Evolutionary conservation across 2,113 vertebrate genomes (phyloP).

Genomic region (Atrichornis clamosus): DNA sequence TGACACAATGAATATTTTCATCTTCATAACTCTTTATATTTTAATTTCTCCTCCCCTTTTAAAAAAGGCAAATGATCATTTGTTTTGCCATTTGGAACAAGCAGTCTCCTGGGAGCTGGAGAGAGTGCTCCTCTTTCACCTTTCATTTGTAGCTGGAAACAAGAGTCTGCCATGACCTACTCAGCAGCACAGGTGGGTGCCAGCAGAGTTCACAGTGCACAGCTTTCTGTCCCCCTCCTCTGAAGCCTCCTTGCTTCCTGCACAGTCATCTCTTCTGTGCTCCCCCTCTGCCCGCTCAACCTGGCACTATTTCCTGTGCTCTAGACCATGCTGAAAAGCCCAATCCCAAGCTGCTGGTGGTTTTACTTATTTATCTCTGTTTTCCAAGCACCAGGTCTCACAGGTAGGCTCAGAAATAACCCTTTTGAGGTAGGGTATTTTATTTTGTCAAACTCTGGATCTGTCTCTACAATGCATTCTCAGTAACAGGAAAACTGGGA

Average conservation of each 20-base stretch:
- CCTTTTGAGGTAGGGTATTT: neutral
- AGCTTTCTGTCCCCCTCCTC: neutral
- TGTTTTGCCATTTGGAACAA: neutral
- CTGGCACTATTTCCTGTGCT: neutral
- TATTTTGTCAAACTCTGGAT: neutral
- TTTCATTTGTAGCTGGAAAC: neutral
- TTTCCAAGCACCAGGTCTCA: neutral
- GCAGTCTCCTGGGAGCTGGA: neutral
- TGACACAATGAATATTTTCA: neutral
- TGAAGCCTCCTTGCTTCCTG: neutral
- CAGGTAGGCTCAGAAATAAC: neutral
- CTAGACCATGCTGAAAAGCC: accelerated
- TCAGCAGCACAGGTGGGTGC: neutral
- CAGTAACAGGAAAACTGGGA: neutral
- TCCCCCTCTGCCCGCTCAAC: neutral
- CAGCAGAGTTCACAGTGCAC: neutral
- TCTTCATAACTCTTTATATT: neutral
- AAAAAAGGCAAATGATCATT: neutral
- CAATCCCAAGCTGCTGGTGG: neutral
- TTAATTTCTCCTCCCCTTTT: neutral
- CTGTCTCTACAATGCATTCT: accelerated
- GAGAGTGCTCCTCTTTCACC: neutral
- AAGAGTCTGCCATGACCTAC: neutral
- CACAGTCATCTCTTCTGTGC: neutral
- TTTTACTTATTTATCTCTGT: neutral